phyloP scores from a whole-genome alignment of 2,888 invertebrate species.

The Plebejus melissa region DNA sequence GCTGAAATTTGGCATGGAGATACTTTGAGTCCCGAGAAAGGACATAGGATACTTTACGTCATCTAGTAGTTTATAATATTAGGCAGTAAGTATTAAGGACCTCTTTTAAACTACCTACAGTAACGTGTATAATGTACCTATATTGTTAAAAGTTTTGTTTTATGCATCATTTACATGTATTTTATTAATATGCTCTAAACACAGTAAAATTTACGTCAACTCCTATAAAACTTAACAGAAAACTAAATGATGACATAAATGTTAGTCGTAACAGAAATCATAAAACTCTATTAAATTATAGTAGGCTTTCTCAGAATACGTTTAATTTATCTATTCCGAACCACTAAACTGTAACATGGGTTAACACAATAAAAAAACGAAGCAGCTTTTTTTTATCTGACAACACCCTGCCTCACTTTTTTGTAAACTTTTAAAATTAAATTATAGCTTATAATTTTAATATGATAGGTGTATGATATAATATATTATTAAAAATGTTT shows the following conservation, averaged over 20 bases:
- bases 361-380: slow-evolving; percentile 60
- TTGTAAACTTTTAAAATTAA: slow-evolving; percentile 69
- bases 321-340: slow-evolving; percentile 60
- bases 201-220: background rate
- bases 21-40: no score
- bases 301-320: slow-evolving; percentile 46
- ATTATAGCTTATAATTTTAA: slow-evolving; percentile 78
- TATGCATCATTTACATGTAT: no score
- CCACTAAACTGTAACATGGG: slow-evolving; percentile 59
- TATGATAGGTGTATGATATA: slow-evolving; percentile 74
- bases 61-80: no score
- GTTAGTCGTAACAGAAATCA: slow-evolving; percentile 24
- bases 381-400: slow-evolving; percentile 69
- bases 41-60: no score
- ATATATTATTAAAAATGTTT: slow-evolving; percentile 52
- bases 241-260: slow-evolving; percentile 26
- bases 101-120: no score
- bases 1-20: no score
- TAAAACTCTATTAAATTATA: slow-evolving; percentile 54
- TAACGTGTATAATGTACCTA: no score
- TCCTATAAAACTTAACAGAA: background rate
- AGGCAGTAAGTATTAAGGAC: no score
- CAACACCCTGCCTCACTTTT: slow-evolving; percentile 68
- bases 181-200: background rate
- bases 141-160: no score